Base-by-base conservation (phyloP, 2,113 vertebrate genomes). In the Collichthys lucidus region DNA sequence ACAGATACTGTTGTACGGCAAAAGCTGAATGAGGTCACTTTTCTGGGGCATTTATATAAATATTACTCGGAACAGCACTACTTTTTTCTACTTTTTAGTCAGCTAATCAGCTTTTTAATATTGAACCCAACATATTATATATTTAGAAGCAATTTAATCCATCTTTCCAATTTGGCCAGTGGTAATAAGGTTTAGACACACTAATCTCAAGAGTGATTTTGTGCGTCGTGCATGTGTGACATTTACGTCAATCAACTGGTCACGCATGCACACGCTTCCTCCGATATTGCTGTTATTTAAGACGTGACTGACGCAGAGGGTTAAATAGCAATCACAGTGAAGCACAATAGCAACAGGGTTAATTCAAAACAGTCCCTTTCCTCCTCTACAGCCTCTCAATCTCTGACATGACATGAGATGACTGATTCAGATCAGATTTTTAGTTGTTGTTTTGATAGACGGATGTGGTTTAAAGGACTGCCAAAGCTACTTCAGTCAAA, bases 41-140 rank as follows among this genome's bases (percentile, higher is more conserved):
- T 78, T 76, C n/a, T 26, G 22, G 53, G 71, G 29, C 65, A 82
- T 84, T 76, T 72, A 29, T 77, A 61, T 68, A 66, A 83, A 75
- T 79, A 63, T 73, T 20, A 62, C 55, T 53, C 7, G 60, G 35
- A 77, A 72, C 26, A 5, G n/a, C 46, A 49, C n/a, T n/a, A 63
- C n/a, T 35, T 35, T 35, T 35, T 35, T 35, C 31, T 35, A 4
- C 31, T 59, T 82, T 78, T 67, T 53, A 40, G 47, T 80, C 64
- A 67, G 61, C n/a, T 76, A 83, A 90, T 88, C 61, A 68, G 69
- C 52, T 80, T 83, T 80, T 74, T 4, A 70, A 59, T 57, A 71
- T 17, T 42, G 2, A 64, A 78, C 55, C 53, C 5, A 44, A 26
- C 22, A 50, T 44, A 40, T 12, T 24, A 56, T 59, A 76, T 77